Evolutionary conservation across 2,797 vertebrate genomes (phyloP).

Genomic region (Pangasius krempfi): DNA sequence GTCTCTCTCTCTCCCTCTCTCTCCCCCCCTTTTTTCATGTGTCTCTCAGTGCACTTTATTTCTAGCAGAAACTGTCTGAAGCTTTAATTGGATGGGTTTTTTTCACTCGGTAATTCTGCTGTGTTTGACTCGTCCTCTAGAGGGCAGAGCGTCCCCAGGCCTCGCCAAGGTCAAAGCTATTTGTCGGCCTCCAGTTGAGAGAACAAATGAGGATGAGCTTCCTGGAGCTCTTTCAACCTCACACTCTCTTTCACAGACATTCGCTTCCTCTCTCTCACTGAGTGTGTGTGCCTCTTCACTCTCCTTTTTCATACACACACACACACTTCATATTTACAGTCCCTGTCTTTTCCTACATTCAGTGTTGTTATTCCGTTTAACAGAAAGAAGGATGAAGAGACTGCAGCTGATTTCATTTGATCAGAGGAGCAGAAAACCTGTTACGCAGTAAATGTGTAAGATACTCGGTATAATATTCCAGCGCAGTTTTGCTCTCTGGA

Average conservation of each 20-base stretch:
- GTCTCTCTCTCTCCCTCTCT: slow-evolving; percentile 35
- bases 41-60: not conserved
- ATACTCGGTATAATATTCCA: not conserved
- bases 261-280: not conserved
- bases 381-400: not conserved
- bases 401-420: not conserved
- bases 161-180: slow-evolving; percentile 78
- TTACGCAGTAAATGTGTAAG: not conserved
- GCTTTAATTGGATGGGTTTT: not conserved
- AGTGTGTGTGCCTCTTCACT: not conserved
- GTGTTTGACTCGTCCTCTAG: slow-evolving; percentile 67
- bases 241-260: slow-evolving; percentile 6
- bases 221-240: slow-evolving; percentile 65
- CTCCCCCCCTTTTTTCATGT: not conserved
- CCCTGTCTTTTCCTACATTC: not conserved
- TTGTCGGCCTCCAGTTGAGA: slow-evolving; percentile 83
- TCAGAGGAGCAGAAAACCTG: not conserved
- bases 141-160: slow-evolving; percentile 64
- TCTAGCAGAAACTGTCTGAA: not conserved
- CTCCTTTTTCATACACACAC: too few species aligned
- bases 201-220: slow-evolving; percentile 83
- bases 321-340: not conserved
- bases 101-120: not conserved
- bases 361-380: not conserved
- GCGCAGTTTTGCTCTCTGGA: not conserved